Evolutionary conservation across 2,797 vertebrate genomes (phyloP).

Genomic region (Hypotaenidia philippensis): DNA sequence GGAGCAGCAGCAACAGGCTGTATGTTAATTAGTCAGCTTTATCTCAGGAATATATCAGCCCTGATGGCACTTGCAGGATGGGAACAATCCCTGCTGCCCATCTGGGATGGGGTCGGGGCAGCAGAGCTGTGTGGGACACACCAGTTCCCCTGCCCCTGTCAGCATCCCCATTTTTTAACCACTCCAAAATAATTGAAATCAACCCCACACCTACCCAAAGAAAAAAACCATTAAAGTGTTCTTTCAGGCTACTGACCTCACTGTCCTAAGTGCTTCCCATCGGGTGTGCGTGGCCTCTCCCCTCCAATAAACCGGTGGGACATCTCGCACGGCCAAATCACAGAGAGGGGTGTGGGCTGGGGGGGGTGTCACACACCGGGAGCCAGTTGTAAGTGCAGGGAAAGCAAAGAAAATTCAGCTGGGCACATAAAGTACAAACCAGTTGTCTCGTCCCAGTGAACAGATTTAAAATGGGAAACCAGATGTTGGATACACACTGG

Average conservation of each 20-base stretch:
- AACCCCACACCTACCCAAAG: background rate
- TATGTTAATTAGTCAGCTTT: background rate
- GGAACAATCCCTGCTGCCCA: rapidly evolving
- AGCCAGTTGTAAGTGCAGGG: constrained; percentile 54
- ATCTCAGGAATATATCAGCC: background rate
- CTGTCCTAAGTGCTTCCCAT: background rate
- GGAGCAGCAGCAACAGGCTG: background rate
- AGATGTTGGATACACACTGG: background rate
- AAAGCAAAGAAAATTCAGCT: background rate
- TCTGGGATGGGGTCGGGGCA: background rate
- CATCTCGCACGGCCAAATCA: constrained; percentile 53
- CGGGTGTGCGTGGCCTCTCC: constrained; percentile 50
- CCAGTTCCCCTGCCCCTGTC: background rate
- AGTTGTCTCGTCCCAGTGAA: constrained; percentile 29
- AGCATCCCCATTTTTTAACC: rapidly evolving
- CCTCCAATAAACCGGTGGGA: constrained; percentile 38
- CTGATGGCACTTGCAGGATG: background rate
- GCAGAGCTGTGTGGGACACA: background rate
- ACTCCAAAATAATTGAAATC: background rate
- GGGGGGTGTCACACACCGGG: constrained; percentile 12
- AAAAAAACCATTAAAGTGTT: background rate
- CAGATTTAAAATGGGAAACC: constrained; percentile 39
- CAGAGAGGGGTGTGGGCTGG: background rate
- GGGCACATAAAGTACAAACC: constrained; percentile 28
- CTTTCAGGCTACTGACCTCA: constrained; percentile 28